These are phyloP conservation scores for Steinernema scapterisci DNA, from an alignment of 2,888 invertebrate genomes.

Conservation along the genomic window DNA sequence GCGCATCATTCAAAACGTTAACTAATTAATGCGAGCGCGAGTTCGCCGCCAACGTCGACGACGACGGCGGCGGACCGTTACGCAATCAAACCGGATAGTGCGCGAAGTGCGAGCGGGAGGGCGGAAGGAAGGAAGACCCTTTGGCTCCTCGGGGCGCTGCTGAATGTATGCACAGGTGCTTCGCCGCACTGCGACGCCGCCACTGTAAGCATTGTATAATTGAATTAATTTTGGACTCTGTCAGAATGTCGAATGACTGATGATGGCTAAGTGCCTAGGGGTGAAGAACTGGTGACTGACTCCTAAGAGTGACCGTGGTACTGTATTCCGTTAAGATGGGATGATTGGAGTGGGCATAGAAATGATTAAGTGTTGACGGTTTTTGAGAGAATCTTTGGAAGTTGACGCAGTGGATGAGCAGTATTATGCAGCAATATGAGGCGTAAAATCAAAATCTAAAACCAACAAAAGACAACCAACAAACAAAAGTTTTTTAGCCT, in stretches of 20 bases:
- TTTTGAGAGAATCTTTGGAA: no score
- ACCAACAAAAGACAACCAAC: not conserved
- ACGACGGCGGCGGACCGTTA: slow-evolving; percentile 7
- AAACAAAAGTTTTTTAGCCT: not conserved
- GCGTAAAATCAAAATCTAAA: no score
- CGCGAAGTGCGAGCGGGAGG: not conserved
- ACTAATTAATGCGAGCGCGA: slow-evolving; percentile 26
- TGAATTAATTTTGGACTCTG: slow-evolving; percentile 16
- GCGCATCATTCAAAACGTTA: slow-evolving; percentile 33
- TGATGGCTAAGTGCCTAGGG: no score
- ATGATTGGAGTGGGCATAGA: no score
- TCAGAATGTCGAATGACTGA: no score
- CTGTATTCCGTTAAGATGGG: no score
- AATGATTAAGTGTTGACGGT: no score
- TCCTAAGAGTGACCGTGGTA: no score
- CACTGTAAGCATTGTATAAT: slow-evolving; percentile 23
- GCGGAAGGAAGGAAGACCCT: not conserved
- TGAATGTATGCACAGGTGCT: slow-evolving; percentile 20
- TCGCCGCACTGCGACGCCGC: not conserved
- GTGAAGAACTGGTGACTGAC: no score
- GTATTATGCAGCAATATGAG: no score
- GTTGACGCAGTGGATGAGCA: no score
- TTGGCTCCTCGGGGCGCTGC: no score
- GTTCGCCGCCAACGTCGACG: not conserved
- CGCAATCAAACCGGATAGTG: slow-evolving; percentile 25